These are phyloP conservation scores for Neria commutata DNA, from an alignment of 2,888 invertebrate genomes.

Conservation along the genomic window DNA sequence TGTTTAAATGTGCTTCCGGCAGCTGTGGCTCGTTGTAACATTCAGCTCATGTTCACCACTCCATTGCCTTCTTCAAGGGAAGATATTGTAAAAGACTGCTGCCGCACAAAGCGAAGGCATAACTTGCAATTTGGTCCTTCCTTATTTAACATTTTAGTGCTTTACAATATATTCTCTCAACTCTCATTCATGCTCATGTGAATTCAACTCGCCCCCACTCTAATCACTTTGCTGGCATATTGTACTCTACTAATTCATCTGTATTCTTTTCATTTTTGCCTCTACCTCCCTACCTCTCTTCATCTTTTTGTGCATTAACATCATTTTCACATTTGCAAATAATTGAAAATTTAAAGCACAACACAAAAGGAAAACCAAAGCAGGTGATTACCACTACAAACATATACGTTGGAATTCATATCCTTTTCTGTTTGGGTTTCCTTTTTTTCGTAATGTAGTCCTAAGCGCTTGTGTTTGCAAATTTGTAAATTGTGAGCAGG, in stretches of 20 bases:
- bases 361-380: constrained; percentile 66
- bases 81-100: too few species aligned
- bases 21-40: not conserved
- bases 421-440: too few species aligned
- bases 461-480: too few species aligned
- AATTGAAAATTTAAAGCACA: constrained; percentile 59
- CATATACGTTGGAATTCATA: too few species aligned
- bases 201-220: not conserved
- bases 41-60: not conserved
- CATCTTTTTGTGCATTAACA: not conserved
- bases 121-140: not conserved
- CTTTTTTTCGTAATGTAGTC: too few species aligned
- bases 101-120: too few species aligned
- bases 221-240: too few species aligned
- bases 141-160: not conserved
- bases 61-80: too few species aligned
- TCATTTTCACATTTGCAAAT: not conserved
- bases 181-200: not conserved
- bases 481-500: too few species aligned
- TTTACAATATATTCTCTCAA: too few species aligned
- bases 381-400: constrained; percentile 62
- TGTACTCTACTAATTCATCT: too few species aligned
- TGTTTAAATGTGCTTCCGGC: not conserved
- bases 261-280: not conserved
- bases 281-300: not conserved